Evolutionary conservation across 2,888 invertebrate genomes (phyloP), one percentile per base, ranked within the genome.

Genomic region (Dynastes tityus): DNA sequence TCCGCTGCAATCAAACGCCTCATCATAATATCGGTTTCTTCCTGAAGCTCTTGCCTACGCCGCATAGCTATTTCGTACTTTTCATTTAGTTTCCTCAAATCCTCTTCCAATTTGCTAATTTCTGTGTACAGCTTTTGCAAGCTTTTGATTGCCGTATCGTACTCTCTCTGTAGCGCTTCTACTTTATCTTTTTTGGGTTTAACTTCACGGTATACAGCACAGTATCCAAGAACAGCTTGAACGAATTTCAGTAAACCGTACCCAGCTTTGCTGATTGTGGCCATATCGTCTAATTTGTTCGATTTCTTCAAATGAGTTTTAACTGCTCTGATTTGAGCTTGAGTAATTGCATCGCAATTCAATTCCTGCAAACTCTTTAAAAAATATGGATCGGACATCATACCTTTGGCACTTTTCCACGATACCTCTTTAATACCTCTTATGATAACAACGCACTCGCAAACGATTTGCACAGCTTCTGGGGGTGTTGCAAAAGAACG

Each of bases 321-420:
- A 8, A 95, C 93, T 0, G 91, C 91, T 82, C 93, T 92, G 13
- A 94, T 92, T 86, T 95, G 95, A 11, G 90, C 90, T 82, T 91
- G 90, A 0, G 95, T 95, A 80, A 96, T 93, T 3, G 92, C 90
- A 84, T 96, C 94, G 84, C 93, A 95, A 86, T 98, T 96, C 94
- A 98, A 94, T 87, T 97, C 96, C 88, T 95, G 94, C 51, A 98
- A 90, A 75, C 92, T 92, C 74, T 92, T 91, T 53, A 98, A 88
- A 88, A 97, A 98, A 87, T 92, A 95, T 0, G 96, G 94, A 86
- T 98, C 97, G 0, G 96, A 93, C 97, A 98, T 97, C 94, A 98
- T 95, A 1, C 92, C 88, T 95, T 97, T 89, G 0, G 97, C 97
- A 1, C 94, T 92, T 87, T 97, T 97, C 97, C 97, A 98, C 63